Percentiles rank a stretch among this genome's conserved stretches.
phyloP scores from a whole-genome alignment of 1,140 invertebrate species.

The Adelges cooleyi region DNA sequence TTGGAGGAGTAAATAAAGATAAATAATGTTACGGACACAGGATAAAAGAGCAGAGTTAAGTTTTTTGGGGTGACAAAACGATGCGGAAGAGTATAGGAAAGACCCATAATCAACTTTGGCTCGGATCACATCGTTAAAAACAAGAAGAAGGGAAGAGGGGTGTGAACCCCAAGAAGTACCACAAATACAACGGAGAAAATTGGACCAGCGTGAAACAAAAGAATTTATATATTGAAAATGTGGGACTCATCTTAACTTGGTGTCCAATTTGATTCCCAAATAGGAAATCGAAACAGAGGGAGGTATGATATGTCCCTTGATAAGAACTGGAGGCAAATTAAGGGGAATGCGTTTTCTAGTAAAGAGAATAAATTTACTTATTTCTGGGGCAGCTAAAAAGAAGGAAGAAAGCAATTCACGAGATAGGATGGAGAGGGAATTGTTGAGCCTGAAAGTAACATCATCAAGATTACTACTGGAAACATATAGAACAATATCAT shows the following conservation, averaged over 20 bases:
- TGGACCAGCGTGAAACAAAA: not conserved
- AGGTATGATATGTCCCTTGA: no score
- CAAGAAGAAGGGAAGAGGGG: not conserved
- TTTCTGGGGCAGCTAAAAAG: no score
- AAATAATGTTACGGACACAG: no score
- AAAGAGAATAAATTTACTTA: no score
- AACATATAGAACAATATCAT: not conserved
- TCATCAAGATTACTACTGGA: not conserved
- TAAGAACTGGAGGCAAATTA: no score
- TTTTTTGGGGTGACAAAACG: not conserved
- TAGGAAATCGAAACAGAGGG: no score
- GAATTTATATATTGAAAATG: not conserved
- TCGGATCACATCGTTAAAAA: not conserved
- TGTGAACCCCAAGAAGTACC: not conserved
- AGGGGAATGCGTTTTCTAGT: no score
- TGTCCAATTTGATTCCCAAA: not conserved
- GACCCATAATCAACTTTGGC: not conserved
- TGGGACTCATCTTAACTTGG: not conserved
- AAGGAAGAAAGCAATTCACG: no score
- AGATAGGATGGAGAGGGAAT: not conserved
- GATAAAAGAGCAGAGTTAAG: not conserved
- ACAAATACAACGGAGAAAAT: not conserved
- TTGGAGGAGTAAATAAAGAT: no score
- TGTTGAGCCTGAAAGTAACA: not conserved
- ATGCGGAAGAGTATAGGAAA: not conserved